phyloP scores from a whole-genome alignment of 2,797 vertebrate genomes.

The Taenioides sp. region DNA sequence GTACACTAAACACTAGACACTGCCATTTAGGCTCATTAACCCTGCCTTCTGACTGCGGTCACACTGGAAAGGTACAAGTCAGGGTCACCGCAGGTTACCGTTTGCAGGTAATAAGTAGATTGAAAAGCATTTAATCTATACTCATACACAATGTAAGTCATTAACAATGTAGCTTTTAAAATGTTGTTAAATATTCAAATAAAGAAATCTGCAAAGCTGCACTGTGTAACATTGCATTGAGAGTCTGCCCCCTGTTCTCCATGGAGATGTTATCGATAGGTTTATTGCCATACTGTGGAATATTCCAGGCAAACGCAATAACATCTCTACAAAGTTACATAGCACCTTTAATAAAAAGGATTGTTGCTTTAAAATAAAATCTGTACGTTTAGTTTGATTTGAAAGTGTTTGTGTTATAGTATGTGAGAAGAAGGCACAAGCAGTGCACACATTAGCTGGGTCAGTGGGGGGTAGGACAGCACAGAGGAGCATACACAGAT shows the following conservation, averaged over 20 bases:
- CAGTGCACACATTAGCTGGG: conserved; percentile 67
- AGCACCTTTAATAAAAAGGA: background rate
- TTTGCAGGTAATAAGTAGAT: conserved; percentile 27
- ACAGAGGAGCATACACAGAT: conserved; percentile 42
- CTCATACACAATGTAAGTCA: background rate
- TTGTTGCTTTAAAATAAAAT: background rate
- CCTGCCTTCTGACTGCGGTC: conserved; percentile 31
- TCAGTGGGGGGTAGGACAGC: conserved; percentile 57
- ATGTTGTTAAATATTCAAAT: too few species aligned
- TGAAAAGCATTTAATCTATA: background rate
- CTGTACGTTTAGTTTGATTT: background rate
- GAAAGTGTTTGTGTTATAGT: conserved; percentile 31
- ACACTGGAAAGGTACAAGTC: conserved; percentile 28
- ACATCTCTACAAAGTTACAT: background rate
- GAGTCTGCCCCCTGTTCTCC: too few species aligned
- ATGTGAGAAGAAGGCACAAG: conserved; percentile 38
- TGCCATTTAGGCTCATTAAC: conserved; percentile 54
- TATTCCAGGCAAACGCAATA: background rate
- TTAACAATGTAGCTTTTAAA: background rate
- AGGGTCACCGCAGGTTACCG: conserved; percentile 30
- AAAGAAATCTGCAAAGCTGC: too few species aligned
- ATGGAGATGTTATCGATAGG: background rate
- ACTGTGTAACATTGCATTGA: too few species aligned
- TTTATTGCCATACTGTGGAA: background rate
- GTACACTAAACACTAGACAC: conserved; percentile 26